These are phyloP conservation scores for Bettongia penicillata DNA, from an alignment of 2,113 vertebrate species.

Conservation along the genomic window DNA sequence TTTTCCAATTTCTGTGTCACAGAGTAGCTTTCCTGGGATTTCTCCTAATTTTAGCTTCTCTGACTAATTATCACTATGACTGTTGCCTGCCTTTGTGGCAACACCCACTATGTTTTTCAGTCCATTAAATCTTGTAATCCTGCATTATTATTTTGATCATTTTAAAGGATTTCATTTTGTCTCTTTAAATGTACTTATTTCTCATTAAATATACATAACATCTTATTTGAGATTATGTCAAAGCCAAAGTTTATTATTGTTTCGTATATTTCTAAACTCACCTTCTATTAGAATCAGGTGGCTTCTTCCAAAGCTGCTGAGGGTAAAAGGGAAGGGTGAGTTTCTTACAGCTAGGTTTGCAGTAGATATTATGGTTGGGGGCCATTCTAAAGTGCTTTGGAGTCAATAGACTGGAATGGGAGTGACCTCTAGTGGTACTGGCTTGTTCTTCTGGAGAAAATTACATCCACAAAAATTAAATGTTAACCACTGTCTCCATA, in stretches of 20 bases:
- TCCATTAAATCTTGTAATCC: background rate
- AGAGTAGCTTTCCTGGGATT: background rate
- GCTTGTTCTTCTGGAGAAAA: background rate
- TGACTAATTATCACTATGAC: background rate
- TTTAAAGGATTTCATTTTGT: background rate
- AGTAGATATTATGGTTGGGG: background rate
- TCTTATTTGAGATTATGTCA: background rate
- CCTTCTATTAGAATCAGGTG: background rate
- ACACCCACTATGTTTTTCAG: background rate
- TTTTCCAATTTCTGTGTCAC: background rate
- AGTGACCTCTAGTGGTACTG: slow-evolving; percentile 75
- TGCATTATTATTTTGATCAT: background rate
- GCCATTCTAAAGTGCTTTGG: background rate
- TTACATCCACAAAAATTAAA: background rate
- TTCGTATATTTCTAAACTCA: background rate
- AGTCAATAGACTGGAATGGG: slow-evolving; percentile 44
- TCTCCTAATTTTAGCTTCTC: background rate
- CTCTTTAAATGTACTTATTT: background rate
- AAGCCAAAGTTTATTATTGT: background rate
- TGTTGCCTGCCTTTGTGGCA: background rate
- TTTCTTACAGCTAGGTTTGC: background rate
- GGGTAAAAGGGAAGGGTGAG: background rate
- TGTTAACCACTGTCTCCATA: background rate
- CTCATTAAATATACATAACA: background rate
- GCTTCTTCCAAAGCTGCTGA: background rate